Evolutionary conservation across 2,888 invertebrate genomes (phyloP), one percentile per base, ranked within the genome.

Genomic region (Aspidiotus destructor): DNA sequence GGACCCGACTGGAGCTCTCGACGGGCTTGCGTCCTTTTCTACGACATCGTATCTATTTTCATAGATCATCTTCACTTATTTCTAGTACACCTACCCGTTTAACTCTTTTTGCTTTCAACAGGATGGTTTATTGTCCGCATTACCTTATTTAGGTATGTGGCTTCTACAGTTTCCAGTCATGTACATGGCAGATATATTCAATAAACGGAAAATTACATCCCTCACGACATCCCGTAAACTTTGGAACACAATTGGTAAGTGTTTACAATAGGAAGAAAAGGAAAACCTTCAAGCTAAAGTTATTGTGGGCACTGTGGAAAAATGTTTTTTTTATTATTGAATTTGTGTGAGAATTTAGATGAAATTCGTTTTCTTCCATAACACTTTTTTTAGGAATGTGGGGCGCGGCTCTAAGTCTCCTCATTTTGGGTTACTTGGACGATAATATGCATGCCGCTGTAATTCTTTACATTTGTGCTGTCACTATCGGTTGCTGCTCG

Each of bases 131-230:
- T 75, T 87, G 0, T 87, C 87, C 0, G 84, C 87, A 0, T 75
- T 87, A 41, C 88, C 89, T 0, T 90, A 90, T 75, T 77, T 89
- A 40, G 81, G 82, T 0, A 86, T 89, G 80, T 88, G 86, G 81
- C 67, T 86, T 11, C 76, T 87, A 58, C 86, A 87, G 73, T 87
- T 88, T 74, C 81, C 86, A 0, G 83, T 87, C 76, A 87, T 88
- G 13, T 81, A 80, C 48, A 74, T 83, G 67, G 85, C 88, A 0
- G 87, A 88, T 73, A 74, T 80, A 67, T 76, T 84, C 1, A 81
- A 85, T 53, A 80, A 79, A 54, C 81, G 78, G 28, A 78, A 81
- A 5, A 78, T 81, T 74, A 74, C 84, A 2, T 79, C 79, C 8
- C 77, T 84, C 13, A 79, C 81, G 8, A 77, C 78, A 1, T 82